Conservation (phyloP, 2,113 vertebrate genomes). For the Bothrops jararaca region DNA sequence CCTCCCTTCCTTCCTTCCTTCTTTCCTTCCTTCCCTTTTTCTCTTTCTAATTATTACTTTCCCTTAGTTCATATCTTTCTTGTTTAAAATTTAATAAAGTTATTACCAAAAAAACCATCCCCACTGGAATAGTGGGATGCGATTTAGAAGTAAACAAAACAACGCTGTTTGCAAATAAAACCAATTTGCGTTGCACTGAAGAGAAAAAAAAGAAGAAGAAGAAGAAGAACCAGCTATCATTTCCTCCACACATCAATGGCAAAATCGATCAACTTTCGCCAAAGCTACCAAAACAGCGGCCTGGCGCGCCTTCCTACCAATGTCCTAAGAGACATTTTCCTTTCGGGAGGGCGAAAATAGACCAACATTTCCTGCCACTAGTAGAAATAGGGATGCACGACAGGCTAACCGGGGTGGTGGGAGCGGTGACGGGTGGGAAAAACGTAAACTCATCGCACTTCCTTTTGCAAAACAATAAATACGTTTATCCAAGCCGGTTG, state of each 20-base stretch:
- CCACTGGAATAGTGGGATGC: neutral
- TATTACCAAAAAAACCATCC: neutral
- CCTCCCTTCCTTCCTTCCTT: accelerated
- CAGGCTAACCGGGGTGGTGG: neutral
- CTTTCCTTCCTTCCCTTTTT: neutral
- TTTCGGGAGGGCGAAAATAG: neutral
- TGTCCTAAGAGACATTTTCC: neutral
- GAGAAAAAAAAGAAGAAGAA: neutral
- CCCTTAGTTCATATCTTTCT: neutral
- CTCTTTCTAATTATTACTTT: neutral
- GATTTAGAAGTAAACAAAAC: neutral
- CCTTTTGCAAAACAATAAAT: neutral
- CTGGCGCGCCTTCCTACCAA: neutral
- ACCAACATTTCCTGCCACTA: too few relatives aligned
- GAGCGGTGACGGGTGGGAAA: neutral
- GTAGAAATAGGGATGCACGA: neutral
- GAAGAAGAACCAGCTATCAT: neutral
- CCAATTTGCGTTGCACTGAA: neutral
- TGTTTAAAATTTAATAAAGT: neutral
- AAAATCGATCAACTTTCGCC: neutral
- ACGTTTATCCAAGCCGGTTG: neutral
- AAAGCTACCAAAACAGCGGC: neutral
- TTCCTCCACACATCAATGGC: neutral
- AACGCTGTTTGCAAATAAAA: neutral
- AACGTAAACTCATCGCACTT: neutral